phyloP scores from a whole-genome alignment of 2,888 invertebrate species.

The Pristionchus maxplancki region DNA sequence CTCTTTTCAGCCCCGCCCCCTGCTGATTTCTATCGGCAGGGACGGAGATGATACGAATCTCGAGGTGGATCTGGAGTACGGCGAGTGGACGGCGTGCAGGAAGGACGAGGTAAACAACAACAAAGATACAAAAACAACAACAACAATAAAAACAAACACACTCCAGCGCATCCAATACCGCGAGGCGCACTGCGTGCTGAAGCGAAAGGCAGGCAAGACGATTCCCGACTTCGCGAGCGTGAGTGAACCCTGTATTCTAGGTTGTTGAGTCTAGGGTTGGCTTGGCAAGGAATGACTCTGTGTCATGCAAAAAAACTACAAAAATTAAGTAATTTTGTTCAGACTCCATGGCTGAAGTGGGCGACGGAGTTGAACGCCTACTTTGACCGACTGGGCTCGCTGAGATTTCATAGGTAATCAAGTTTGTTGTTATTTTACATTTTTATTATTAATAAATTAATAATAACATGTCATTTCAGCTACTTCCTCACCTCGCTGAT shows the following conservation, averaged over 20 bases:
- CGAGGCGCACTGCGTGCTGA: conserved; percentile 14
- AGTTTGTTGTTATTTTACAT: background rate
- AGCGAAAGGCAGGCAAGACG: background rate
- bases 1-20: background rate
- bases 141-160: background rate
- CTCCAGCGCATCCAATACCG: background rate
- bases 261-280: no score
- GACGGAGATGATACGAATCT: background rate
- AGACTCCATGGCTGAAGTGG: background rate
- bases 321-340: background rate
- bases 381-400: background rate
- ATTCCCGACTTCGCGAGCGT: background rate
- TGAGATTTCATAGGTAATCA: conserved; percentile 1
- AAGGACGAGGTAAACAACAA: background rate
- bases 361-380: background rate
- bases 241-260: no score
- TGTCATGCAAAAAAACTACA: no score
- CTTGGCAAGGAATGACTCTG: no score
- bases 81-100: conserved; percentile 33
- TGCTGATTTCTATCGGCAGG: background rate
- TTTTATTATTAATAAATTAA: no score
- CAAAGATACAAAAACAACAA: no score
- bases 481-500: conserved; percentile 3
- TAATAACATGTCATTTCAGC: no score
- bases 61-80: background rate